These are phyloP conservation scores for Melanotaenia parkinsoni DNA, from an alignment of 2,797 vertebrate species.

Conservation along the genomic window DNA sequence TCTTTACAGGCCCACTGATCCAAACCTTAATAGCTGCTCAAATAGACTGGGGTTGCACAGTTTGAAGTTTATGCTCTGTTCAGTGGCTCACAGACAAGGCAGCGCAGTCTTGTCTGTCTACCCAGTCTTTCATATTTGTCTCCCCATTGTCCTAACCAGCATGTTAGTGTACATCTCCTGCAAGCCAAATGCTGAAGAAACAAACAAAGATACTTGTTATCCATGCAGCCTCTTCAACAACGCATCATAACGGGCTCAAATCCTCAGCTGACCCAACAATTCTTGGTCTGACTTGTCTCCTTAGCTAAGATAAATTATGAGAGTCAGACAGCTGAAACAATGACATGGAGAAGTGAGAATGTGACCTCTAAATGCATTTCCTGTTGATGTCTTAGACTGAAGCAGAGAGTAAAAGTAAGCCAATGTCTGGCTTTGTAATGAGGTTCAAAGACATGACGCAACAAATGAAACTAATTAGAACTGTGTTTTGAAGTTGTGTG, in stretches of 20 bases:
- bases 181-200: conserved; percentile 41
- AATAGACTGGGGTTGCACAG: conserved; percentile 55
- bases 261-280: background rate
- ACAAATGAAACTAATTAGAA: conserved; percentile 13
- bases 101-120: conserved; percentile 26
- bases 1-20: conserved; percentile 64
- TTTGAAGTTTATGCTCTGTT: conserved; percentile 50
- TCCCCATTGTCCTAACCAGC: conserved; percentile 23
- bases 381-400: conserved; percentile 9
- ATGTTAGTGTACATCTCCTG: conserved; percentile 33
- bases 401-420: conserved; percentile 3
- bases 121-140: conserved; percentile 31
- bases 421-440: conserved; percentile 5
- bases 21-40: conserved; percentile 56
- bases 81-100: conserved; percentile 29
- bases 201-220: conserved; percentile 58
- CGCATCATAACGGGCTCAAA: background rate
- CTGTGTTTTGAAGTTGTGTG: background rate
- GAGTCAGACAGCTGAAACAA: conserved; percentile 9
- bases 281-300: conserved; percentile 29
- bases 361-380: conserved; percentile 16
- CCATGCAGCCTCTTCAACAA: conserved; percentile 2
- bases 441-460: conserved; percentile 8
- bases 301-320: conserved; percentile 20
- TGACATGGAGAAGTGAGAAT: conserved; percentile 26